Conservation (phyloP, 2,888 invertebrate genomes). For the Apocheima hispidaria region DNA sequence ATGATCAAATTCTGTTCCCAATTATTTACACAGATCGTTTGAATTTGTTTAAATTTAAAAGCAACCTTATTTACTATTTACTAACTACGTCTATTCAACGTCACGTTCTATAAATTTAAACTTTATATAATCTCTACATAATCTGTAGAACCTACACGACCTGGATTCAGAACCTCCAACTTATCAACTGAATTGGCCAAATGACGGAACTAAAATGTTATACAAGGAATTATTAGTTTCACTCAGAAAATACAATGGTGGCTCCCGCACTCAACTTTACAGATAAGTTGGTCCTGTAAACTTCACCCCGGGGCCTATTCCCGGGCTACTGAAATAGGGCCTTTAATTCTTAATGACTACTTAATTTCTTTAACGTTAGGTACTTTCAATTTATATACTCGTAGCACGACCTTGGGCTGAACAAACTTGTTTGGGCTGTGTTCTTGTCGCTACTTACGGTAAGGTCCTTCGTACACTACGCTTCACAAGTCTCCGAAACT, state of each 20-base stretch:
- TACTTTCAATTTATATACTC: slow-evolving; percentile 17
- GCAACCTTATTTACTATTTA: no score
- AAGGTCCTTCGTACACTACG: no score
- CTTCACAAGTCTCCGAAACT: no score
- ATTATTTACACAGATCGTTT: no score
- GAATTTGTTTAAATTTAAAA: no score
- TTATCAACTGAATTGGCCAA: not conserved
- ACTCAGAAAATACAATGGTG: not conserved
- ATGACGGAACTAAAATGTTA: not conserved
- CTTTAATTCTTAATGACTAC: slow-evolving; percentile 39
- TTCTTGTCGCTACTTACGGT: no score
- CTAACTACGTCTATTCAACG: not conserved
- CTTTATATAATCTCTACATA: not conserved
- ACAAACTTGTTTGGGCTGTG: not conserved
- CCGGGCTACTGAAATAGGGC: slow-evolving; percentile 20
- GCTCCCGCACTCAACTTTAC: not conserved
- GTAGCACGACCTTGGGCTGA: not conserved
- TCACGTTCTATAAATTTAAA: not conserved
- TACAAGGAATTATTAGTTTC: not conserved
- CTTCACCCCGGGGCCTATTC: slow-evolving; percentile 18
- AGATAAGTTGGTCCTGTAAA: not conserved
- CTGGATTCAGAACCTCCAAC: not conserved
- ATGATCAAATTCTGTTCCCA: no score
- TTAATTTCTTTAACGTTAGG: slow-evolving; percentile 32
- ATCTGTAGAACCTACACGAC: not conserved